phyloP scores from a whole-genome alignment of 2,888 invertebrate species.

The Spisula solida region DNA sequence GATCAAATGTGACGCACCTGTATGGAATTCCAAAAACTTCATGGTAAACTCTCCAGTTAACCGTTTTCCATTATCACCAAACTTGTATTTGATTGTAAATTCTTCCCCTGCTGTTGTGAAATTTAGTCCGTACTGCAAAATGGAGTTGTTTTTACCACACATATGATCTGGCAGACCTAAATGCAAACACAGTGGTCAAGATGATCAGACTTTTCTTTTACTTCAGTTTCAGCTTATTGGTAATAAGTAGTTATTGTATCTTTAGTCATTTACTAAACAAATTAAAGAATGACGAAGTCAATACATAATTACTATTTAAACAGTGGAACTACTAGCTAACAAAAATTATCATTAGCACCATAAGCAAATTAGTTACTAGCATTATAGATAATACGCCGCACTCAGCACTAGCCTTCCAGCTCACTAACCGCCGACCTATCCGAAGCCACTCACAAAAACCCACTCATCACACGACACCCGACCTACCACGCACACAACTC shows the following conservation, averaged over 20 bases:
- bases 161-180: not conserved
- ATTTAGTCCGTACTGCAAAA: not conserved
- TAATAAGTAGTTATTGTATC: too few relatives aligned
- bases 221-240: not conserved
- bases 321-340: too few relatives aligned
- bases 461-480: too few relatives aligned
- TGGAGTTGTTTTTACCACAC: constrained; percentile 17
- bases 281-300: not conserved
- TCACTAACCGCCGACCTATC: too few relatives aligned
- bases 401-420: too few relatives aligned
- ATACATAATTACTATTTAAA: not conserved
- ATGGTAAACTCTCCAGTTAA: not conserved
- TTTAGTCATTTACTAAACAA: not conserved
- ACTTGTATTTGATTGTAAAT: not conserved
- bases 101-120: not conserved
- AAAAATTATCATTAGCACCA: too few relatives aligned
- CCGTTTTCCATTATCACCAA: not conserved
- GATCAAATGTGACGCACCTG: not conserved
- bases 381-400: too few relatives aligned
- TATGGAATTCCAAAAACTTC: constrained; percentile 17
- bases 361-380: too few relatives aligned
- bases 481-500: too few relatives aligned
- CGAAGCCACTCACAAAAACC: too few relatives aligned
- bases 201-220: not conserved
- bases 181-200: not conserved